phyloP scores from a whole-genome alignment of 2,797 vertebrate species.

The Euphonia xanthogaster region DNA sequence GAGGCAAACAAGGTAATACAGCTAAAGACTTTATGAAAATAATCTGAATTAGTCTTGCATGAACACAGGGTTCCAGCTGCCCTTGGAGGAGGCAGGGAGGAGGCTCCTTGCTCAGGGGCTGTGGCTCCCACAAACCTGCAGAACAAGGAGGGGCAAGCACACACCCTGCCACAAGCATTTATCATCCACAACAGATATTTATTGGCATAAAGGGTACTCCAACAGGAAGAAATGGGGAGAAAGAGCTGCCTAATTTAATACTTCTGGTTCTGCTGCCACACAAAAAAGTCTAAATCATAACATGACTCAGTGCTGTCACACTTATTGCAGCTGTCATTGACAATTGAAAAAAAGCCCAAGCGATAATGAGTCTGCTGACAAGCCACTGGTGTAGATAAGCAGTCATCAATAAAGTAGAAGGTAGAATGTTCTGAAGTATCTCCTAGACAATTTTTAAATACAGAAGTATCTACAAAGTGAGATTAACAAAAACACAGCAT shows the following conservation, averaged over 20 bases:
- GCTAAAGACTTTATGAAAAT: neutral
- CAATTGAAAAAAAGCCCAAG: neutral
- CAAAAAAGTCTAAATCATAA: neutral
- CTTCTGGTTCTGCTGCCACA: neutral
- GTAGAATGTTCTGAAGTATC: neutral
- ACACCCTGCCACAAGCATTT: accelerated
- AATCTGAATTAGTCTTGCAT: neutral
- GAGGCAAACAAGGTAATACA: neutral
- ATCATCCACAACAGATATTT: neutral
- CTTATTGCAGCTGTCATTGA: neutral
- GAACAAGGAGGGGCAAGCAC: neutral
- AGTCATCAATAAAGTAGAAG: neutral
- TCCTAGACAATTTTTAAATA: neutral
- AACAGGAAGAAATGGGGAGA: neutral
- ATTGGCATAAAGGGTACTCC: neutral
- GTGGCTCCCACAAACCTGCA: neutral
- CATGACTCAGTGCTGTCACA: neutral
- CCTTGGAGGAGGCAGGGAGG: neutral
- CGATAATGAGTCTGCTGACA: neutral
- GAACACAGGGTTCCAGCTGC: neutral
- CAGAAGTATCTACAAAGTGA: neutral
- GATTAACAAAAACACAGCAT: neutral
- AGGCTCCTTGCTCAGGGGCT: neutral
- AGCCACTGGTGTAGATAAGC: neutral
- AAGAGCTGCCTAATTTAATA: neutral